Evolutionary conservation across 2,888 invertebrate genomes (phyloP), one percentile per base, ranked within the genome.

Genomic region (Ecliptopera silaceata): DNA sequence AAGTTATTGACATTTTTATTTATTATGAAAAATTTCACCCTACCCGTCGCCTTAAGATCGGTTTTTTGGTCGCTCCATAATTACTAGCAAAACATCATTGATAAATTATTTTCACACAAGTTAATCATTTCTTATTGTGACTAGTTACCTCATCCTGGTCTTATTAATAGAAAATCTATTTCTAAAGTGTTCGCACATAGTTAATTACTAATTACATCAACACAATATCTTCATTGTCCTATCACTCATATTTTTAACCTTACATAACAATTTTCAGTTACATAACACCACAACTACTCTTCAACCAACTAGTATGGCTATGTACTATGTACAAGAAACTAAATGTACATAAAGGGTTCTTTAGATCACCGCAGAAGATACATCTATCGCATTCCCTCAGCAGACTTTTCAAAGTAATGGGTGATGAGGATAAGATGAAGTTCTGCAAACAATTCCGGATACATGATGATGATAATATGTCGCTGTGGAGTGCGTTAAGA

Each of bases 321-420:
- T 75, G 84, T 61, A 72, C 75, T 51, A 74, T 77, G 3, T 86
- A 85, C 53, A 73, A 82, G 60, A 79, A 72, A 34, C 53, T 88
- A 3, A 76, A 80, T 52, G 59, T 47, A 0, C 64, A 74, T 3
- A 34, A 34, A 11, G 34, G 68, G 39, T 86, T 88, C 43, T 2
- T 29, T 0, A 48, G 69, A 15, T 85, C 84, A 0, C 86, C 86
- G 0, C 90, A 88, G 71, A 65, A 71, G 63, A 54, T 77, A 0
- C 75, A 86, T 34, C 49, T 91, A 10, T 62, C 65, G 1, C 60
- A 71, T 18, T 78, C 78, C 0, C 71, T 90, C 15, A 62, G 62
- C 8, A 66, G 68, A 38, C 57, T 88, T n/a, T 87, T 83, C 44
- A 63, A 75, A 61, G 50, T 50, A 1, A 65, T 86, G 69, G 57